Conservation (phyloP, 2,797 vertebrate genomes). For the Chanos chanos region DNA sequence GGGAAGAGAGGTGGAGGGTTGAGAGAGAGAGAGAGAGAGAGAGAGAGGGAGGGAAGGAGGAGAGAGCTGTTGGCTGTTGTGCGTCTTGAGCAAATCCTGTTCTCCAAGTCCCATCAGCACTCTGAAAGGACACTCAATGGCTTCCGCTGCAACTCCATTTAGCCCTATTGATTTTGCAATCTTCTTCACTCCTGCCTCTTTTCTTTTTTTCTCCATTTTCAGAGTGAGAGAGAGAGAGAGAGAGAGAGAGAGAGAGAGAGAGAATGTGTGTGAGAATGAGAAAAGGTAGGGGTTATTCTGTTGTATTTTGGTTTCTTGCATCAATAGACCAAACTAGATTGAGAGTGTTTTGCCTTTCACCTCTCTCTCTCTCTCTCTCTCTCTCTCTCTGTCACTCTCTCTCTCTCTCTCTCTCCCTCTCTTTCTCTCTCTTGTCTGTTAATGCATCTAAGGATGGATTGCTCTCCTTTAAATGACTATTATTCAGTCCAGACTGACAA, state of each 20-base stretch:
- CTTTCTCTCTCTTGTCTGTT: constrained; percentile 21
- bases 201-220: constrained; percentile 28
- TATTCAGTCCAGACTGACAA: constrained; percentile 38
- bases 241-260: constrained; percentile 41
- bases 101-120: constrained; percentile 61
- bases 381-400: not conserved
- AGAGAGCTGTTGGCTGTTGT: constrained; percentile 39
- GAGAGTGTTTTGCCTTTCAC: not conserved
- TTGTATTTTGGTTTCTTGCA: constrained; percentile 46
- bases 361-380: not conserved
- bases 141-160: constrained; percentile 72
- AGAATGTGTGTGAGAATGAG: constrained; percentile 36
- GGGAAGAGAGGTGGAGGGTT: not conserved
- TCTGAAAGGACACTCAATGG: constrained; percentile 69
- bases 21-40: not conserved
- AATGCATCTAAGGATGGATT: constrained; percentile 51
- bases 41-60: not conserved
- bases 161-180: constrained; percentile 76
- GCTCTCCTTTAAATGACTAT: constrained; percentile 32
- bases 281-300: constrained; percentile 3
- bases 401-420: not conserved
- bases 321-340: constrained; percentile 35
- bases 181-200: constrained; percentile 49
- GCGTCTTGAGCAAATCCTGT: constrained; percentile 53
- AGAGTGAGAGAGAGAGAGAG: constrained; percentile 31